Evolutionary conservation across 2,888 invertebrate species (phyloP), one percentile per base, ranked within the genome.

Genomic region (Lathronympha strigana): DNA sequence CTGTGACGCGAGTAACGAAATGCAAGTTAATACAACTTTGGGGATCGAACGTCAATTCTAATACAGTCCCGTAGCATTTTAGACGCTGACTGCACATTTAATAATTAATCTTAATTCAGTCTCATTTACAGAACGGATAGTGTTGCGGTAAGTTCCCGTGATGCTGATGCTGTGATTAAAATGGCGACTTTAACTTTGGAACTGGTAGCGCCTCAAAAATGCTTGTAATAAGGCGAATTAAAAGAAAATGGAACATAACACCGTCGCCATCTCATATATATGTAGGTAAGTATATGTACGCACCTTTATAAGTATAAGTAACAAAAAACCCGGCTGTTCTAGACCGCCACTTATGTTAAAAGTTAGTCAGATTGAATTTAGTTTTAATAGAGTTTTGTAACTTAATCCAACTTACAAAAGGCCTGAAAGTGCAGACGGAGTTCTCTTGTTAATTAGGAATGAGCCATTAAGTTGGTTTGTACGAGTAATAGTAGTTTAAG

Each of bases 311-410:
- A 8, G 11, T 8, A 33, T 9, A 38, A 19, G 4, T 19, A 45
- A 31, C 31, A 5, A 13, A n/a, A 19, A 19, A 15, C 31, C 21
- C 17, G 2, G 15, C 21, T 31, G 9, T 45, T 19, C 31, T 21
- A 43, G 11, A 19, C 45, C 50, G 15, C 9, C 1, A 13, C 9
- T 28, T 36, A 25, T n/a, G 4, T 19, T 9, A 5, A 36, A 43
- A 17, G 45, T 64, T 47, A 38, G 21, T 47, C 21, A 47, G 51
- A 64, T 60, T 64, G 36, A 60, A 64, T 60, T 63, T 60, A 64
- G 60, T 43, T 64, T 64, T 60, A 64, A 64, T 60, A 64, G 64
- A 64, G 60, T 64, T 64, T 60, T 15, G 17, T 21, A 64, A 64
- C 45, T 64, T 64, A 64, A 60, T 64, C 45, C 64, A 64, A 64